These are phyloP conservation scores for Drosophila anomelani DNA, from an alignment of 2,888 invertebrate genomes.

Conservation along the genomic window DNA sequence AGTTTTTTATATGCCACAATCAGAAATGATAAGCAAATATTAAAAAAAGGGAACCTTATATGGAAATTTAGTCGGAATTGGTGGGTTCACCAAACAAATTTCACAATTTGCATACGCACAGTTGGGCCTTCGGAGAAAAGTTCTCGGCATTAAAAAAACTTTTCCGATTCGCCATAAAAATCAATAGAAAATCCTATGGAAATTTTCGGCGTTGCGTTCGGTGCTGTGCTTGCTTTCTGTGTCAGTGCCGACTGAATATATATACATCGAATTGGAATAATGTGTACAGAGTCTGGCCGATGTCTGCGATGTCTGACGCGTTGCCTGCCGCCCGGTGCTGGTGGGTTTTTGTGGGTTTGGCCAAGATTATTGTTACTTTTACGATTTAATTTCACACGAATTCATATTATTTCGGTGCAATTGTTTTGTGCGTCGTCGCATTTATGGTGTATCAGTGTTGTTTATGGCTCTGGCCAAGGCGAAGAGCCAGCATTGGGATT, in stretches of 20 bases:
- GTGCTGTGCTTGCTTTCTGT: slow-evolving; percentile 47
- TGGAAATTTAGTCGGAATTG: slow-evolving; percentile 20
- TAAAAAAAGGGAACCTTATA: slow-evolving; percentile 22
- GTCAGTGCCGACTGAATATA: slow-evolving; percentile 68
- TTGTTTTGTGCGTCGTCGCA: slow-evolving; percentile 61
- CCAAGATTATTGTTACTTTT: slow-evolving; percentile 55
- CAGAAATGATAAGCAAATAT: slow-evolving; percentile 23
- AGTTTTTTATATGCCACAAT: slow-evolving; percentile 5
- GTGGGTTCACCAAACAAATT: slow-evolving; percentile 47
- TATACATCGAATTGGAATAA: slow-evolving; percentile 30
- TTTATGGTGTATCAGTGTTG: slow-evolving; percentile 64
- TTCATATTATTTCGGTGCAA: slow-evolving; percentile 65
- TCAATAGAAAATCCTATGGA: slow-evolving; percentile 53
- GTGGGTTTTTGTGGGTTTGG: slow-evolving; percentile 68
- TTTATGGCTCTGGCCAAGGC: slow-evolving; percentile 46
- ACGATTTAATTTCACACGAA: slow-evolving; percentile 74
- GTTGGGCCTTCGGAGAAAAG: slow-evolving; percentile 45
- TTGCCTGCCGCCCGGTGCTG: slow-evolving; percentile 17
- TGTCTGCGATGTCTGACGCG: slow-evolving; percentile 35
- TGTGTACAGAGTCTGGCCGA: slow-evolving; percentile 47
- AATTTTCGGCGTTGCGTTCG: slow-evolving; percentile 24
- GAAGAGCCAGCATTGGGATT: slow-evolving; percentile 53
- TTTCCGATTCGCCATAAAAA: slow-evolving; percentile 51
- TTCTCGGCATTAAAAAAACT: slow-evolving; percentile 35
- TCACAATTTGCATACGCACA: slow-evolving; percentile 40